Evolutionary conservation across 2,113 vertebrate species (phyloP).

Genomic region (Pteropus alecto): DNA sequence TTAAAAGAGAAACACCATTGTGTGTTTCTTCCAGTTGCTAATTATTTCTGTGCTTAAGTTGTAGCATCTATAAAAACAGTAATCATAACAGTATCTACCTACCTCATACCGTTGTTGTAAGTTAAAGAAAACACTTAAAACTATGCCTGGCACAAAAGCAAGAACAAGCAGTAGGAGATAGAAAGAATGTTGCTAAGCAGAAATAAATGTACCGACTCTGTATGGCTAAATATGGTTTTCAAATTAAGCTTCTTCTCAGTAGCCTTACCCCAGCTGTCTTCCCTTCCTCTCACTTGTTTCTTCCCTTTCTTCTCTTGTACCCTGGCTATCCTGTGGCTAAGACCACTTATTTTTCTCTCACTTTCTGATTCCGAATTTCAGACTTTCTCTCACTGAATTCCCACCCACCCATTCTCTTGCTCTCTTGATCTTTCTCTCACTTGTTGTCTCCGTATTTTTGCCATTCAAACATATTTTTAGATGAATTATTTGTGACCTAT

Average conservation of each 20-base stretch:
- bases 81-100: background rate
- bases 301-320: background rate
- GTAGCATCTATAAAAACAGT: background rate
- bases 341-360: background rate
- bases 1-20: background rate
- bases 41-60: background rate
- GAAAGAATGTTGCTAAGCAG: background rate
- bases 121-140: background rate
- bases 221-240: background rate
- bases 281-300: background rate
- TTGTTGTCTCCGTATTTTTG: background rate
- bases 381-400: background rate
- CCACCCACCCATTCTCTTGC: background rate
- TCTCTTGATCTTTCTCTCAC: too few species aligned
- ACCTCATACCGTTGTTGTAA: background rate
- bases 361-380: background rate
- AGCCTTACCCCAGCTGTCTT: accelerated
- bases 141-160: background rate
- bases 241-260: background rate
- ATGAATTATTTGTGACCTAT: background rate
- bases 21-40: background rate
- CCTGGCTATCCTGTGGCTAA: background rate
- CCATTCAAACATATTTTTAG: background rate
- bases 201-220: background rate
- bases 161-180: background rate